Percentiles rank a stretch among this genome's conserved stretches.
phyloP scores from a whole-genome alignment of 2,113 vertebrate species.

The Prinia subflava region DNA sequence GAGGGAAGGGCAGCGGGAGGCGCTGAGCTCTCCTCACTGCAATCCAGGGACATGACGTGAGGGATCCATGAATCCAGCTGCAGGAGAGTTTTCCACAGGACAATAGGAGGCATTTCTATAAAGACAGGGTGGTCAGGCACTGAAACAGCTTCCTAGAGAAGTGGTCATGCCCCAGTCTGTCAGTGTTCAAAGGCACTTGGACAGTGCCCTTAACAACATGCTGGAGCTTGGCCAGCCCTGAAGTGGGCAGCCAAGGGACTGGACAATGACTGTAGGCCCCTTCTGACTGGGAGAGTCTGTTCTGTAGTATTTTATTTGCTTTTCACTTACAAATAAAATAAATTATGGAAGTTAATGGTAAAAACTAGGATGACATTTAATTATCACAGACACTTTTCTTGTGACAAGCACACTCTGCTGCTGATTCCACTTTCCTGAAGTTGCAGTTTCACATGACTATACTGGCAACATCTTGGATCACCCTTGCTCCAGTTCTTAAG shows the following conservation, averaged over 20 bases:
- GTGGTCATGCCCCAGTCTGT: rapidly evolving
- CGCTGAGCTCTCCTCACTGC: neutral
- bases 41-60: neutral
- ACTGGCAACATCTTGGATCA: neutral
- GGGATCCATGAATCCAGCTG: neutral
- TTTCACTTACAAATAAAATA: neutral
- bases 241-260: neutral
- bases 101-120: neutral
- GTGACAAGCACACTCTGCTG: neutral
- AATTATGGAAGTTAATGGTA: neutral
- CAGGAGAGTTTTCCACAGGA: no score
- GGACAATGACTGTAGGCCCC: rapidly evolving
- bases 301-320: neutral
- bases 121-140: neutral
- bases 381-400: neutral
- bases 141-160: neutral
- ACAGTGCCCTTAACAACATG: neutral
- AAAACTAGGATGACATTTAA: neutral
- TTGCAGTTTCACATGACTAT: neutral
- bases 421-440: neutral
- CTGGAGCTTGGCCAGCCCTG: neutral
- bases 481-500: neutral
- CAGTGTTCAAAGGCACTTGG: neutral
- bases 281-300: neutral
- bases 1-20: neutral